Conservation (phyloP, 2,797 vertebrate genomes). For the Taenioides sp. region DNA sequence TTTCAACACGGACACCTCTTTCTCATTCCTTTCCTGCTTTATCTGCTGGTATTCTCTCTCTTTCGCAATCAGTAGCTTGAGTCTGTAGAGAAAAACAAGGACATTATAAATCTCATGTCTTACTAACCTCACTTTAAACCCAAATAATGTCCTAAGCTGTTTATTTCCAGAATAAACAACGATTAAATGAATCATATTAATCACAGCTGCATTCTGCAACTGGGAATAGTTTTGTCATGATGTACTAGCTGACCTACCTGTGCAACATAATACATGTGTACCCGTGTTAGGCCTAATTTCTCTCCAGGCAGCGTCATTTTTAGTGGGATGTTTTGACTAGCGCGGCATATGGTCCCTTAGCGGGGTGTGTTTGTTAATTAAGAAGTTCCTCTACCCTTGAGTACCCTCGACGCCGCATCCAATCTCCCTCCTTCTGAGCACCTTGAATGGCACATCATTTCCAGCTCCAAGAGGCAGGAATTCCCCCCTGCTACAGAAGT, state of each 20-base stretch:
- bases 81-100: constrained; percentile 70
- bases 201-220: constrained; percentile 19
- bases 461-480: constrained; percentile 61
- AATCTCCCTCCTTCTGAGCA: constrained; percentile 64
- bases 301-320: constrained; percentile 33
- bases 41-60: constrained; percentile 81
- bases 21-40: constrained; percentile 82
- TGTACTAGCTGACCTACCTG: constrained; percentile 10
- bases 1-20: constrained; percentile 79
- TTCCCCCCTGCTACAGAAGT: constrained; percentile 65
- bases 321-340: constrained; percentile 59
- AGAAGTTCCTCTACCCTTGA: constrained; percentile 69
- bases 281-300: constrained; percentile 27
- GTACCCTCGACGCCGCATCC: constrained; percentile 57
- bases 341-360: constrained; percentile 69
- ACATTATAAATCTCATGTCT: constrained; percentile 18
- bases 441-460: constrained; percentile 46
- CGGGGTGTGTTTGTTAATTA: constrained; percentile 72
- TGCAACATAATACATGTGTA: constrained; percentile 22
- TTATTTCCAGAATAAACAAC: constrained; percentile 41
- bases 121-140: constrained; percentile 25
- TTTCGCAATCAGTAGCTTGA: constrained; percentile 86
- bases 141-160: constrained; percentile 29
- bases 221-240: constrained; percentile 6
- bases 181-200: constrained; percentile 11